These are phyloP conservation scores for Microtus pennsylvanicus DNA, from an alignment of 2,113 vertebrate species.

Conservation along the genomic window DNA sequence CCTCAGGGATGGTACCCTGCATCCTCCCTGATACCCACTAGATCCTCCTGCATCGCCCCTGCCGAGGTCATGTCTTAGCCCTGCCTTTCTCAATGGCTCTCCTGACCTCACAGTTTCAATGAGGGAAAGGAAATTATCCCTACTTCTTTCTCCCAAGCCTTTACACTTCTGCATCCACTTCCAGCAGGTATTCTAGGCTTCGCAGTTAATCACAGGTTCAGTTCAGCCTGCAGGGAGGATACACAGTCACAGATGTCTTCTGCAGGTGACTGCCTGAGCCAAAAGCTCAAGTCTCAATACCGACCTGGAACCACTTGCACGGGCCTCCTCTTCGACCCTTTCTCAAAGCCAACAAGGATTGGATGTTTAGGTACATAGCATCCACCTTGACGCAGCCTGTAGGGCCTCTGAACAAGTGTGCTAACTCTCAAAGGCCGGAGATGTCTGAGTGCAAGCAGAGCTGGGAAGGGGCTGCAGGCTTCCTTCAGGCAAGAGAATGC, in stretches of 20 bases:
- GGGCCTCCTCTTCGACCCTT: neutral
- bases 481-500: neutral
- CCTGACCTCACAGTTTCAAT: neutral
- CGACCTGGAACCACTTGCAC: no score
- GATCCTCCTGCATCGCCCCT: neutral
- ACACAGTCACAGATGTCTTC: neutral
- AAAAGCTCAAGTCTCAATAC: neutral
- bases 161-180: neutral
- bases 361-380: neutral
- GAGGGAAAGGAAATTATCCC: neutral
- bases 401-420: neutral
- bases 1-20: neutral
- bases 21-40: neutral
- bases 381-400: neutral
- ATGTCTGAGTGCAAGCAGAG: neutral
- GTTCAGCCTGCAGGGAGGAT: neutral
- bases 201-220: neutral
- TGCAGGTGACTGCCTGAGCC: neutral
- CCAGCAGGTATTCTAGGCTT: neutral
- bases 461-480: no score
- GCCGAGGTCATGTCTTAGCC: neutral
- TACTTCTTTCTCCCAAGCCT: neutral
- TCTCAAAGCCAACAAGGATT: neutral
- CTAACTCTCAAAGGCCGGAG: neutral
- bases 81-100: neutral